Conservation (phyloP, 2,888 invertebrate species). For the Tanaodytes sp. region DNA sequence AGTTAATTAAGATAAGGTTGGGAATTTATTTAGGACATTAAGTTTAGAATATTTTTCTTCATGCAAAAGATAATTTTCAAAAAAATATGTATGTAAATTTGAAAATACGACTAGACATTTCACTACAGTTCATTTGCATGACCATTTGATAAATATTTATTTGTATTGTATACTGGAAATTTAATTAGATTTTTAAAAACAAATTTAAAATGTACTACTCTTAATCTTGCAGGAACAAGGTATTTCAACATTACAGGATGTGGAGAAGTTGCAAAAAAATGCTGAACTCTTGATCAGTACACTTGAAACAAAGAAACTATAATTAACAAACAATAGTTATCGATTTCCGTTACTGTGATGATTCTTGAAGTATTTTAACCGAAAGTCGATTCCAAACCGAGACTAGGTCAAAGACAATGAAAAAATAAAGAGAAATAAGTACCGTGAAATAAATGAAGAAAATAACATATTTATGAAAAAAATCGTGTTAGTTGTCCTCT, state of each 20-base stretch:
- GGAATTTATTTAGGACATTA: conserved; percentile 1
- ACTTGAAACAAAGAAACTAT: conserved; percentile 12
- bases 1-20: conserved; percentile 82
- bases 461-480: conserved; percentile 24
- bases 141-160: too few species aligned
- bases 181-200: too few species aligned
- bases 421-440: conserved; percentile 5
- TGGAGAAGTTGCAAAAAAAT: conserved; percentile 74
- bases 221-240: conserved; percentile 76
- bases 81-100: too few species aligned
- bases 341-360: conserved; percentile 36
- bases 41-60: neutral
- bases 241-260: conserved; percentile 81
- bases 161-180: too few species aligned
- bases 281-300: conserved; percentile 62
- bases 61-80: neutral
- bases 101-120: too few species aligned
- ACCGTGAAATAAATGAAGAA: too few species aligned
- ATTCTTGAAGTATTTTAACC: conserved; percentile 40
- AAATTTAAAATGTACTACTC: too few species aligned
- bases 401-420: conserved; percentile 11
- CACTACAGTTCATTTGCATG: too few species aligned
- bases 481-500: conserved; percentile 41
- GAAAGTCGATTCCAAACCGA: conserved; percentile 17
- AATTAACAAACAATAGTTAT: conserved; percentile 12